A percentile compares a stretch with the other conserved stretches of the same genome.
Conservation (phyloP, 2,797 vertebrate genomes). For the Gallinago nigripennis region DNA sequence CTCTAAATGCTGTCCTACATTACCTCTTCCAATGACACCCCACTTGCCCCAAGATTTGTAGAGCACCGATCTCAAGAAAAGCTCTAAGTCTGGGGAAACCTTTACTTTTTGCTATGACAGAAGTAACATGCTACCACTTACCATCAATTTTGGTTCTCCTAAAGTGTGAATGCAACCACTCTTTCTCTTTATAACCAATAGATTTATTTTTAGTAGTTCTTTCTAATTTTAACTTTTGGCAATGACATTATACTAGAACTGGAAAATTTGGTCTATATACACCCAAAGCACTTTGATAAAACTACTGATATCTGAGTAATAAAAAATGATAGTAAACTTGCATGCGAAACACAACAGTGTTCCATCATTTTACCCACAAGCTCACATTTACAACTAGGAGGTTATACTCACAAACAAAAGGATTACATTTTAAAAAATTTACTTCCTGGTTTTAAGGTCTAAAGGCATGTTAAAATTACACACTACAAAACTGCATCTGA, state of each 20-base stretch:
- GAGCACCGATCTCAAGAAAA: neutral
- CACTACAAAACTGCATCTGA: neutral
- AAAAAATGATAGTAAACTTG: neutral
- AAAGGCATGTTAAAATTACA: neutral
- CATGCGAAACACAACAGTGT: neutral
- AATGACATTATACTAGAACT: neutral
- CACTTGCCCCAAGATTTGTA: neutral
- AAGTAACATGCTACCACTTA: neutral
- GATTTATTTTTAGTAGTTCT: neutral
- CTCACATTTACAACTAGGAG: neutral
- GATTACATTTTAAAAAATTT: neutral
- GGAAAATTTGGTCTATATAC: neutral
- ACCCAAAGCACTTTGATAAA: neutral
- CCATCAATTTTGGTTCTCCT: neutral
- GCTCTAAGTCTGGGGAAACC: neutral
- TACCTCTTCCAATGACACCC: neutral
- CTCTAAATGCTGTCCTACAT: neutral
- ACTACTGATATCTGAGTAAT: neutral
- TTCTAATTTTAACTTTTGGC: neutral
- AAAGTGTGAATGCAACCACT: neutral
- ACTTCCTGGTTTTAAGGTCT: neutral
- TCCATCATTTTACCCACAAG: neutral
- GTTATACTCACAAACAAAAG: neutral
- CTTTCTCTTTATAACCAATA: neutral
- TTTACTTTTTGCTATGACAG: neutral